Conservation (phyloP, 1,140 invertebrate genomes). For the Drosophila yakuba region DNA sequence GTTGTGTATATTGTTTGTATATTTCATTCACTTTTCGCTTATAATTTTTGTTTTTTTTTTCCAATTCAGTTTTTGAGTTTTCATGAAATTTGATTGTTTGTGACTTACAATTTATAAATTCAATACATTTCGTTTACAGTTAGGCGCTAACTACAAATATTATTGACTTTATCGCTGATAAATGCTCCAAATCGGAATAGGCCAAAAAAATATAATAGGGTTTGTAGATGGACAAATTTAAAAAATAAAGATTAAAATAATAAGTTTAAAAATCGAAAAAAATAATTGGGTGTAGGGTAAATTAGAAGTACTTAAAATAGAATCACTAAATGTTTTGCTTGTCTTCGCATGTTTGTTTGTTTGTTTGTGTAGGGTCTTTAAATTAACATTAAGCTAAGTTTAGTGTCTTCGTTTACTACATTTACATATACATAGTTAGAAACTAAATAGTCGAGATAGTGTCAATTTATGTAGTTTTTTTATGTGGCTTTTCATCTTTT, state of each 20-base stretch:
- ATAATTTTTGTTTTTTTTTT: slow-evolving; percentile 30
- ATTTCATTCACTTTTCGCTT: slow-evolving; percentile 61
- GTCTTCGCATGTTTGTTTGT: slow-evolving; percentile 64
- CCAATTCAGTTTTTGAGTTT: slow-evolving; percentile 33
- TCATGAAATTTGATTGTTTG: slow-evolving; percentile 22
- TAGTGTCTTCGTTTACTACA: slow-evolving; percentile 50
- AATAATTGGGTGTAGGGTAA: slow-evolving; percentile 50
- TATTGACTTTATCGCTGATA: slow-evolving; percentile 63
- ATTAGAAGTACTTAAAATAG: slow-evolving; percentile 71
- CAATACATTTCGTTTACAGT: slow-evolving; percentile 72
- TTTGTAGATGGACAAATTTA: slow-evolving; percentile 42
- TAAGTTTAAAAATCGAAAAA: slow-evolving; percentile 53
- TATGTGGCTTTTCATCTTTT: slow-evolving; percentile 32
- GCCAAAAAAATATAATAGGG: slow-evolving; percentile 52
- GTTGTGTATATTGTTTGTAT: slow-evolving; percentile 32
- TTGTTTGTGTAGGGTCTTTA: slow-evolving; percentile 34
- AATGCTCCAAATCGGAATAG: slow-evolving; percentile 62
- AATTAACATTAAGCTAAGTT: slow-evolving; percentile 73
- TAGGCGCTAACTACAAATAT: slow-evolving; percentile 67
- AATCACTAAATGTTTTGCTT: slow-evolving; percentile 81
- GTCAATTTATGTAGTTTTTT: slow-evolving; percentile 62
- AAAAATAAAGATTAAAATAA: slow-evolving; percentile 58
- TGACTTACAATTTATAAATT: slow-evolving; percentile 76
- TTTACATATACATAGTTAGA: slow-evolving; percentile 58
- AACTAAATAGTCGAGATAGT: slow-evolving; percentile 78